A percentile compares a stretch with the other conserved stretches of the same genome.
Conservation (phyloP, 2,888 invertebrate species). For the Cataglyphis cursor region DNA sequence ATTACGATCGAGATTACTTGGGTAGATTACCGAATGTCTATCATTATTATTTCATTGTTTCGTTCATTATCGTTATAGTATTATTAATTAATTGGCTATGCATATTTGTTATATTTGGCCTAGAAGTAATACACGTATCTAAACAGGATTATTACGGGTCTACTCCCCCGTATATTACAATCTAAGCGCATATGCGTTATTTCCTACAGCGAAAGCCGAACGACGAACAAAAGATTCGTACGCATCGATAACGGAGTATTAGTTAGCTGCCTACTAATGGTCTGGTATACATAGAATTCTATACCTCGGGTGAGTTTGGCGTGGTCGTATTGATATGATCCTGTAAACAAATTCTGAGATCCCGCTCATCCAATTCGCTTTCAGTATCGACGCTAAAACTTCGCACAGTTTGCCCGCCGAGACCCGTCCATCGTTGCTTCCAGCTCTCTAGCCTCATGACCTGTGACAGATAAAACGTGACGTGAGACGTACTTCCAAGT, state of each 20-base stretch:
- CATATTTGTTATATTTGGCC: slow-evolving; percentile 68
- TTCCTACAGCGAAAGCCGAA: slow-evolving; percentile 68
- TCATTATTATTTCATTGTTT: slow-evolving; percentile 59
- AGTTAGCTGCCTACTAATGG: slow-evolving; percentile 71
- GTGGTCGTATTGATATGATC: slow-evolving; percentile 81
- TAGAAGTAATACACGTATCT: slow-evolving; percentile 71
- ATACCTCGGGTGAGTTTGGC: slow-evolving; percentile 77
- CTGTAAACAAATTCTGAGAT: slow-evolving; percentile 84
- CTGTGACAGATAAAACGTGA: slow-evolving; percentile 85
- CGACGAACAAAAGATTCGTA: slow-evolving; percentile 66
- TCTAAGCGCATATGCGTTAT: slow-evolving; percentile 68
- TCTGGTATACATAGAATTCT: slow-evolving; percentile 72
- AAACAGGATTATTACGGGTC: slow-evolving; percentile 66
- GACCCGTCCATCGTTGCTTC: slow-evolving; percentile 86
- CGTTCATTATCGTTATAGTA: slow-evolving; percentile 22
- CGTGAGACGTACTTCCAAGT: slow-evolving; percentile 28
- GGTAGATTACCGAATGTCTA: slow-evolving; percentile 46
- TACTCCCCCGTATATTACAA: slow-evolving; percentile 55
- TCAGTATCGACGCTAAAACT: slow-evolving; percentile 87
- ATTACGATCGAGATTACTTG: slow-evolving; percentile 63
- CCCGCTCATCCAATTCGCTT: slow-evolving; percentile 88
- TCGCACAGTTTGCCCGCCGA: slow-evolving; percentile 80
- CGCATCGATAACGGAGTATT: slow-evolving; percentile 67
- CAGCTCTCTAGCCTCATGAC: slow-evolving; percentile 92
- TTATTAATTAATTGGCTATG: slow-evolving; percentile 68